Conservation (phyloP, 2,888 invertebrate species). For the Octonoba sinensis region DNA sequence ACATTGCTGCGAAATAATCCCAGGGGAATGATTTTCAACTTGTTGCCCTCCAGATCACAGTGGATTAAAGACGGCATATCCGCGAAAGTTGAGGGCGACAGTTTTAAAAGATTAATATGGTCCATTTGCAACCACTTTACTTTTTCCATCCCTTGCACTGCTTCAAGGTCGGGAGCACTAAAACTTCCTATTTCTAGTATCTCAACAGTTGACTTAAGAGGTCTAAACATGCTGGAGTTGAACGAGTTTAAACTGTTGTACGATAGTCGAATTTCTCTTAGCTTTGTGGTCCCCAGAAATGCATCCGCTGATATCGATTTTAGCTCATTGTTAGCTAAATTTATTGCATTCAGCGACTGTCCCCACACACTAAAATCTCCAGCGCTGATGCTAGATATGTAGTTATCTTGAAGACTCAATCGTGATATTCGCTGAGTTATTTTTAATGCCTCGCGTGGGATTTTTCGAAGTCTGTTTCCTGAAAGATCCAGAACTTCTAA, state of each 20-base stretch:
- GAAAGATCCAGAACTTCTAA: conserved; percentile 66
- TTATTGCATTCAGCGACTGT: conserved; percentile 85
- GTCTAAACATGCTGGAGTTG: conserved; percentile 46
- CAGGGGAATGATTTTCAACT: conserved; percentile 79
- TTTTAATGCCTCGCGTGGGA: conserved; percentile 64
- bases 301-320: conserved; percentile 84
- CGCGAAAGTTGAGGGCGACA: conserved; percentile 80
- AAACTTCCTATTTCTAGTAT: conserved; percentile 88
- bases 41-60: conserved; percentile 88
- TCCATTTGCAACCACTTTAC: conserved; percentile 67
- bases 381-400: conserved; percentile 50
- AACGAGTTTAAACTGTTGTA: conserved; percentile 67
- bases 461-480: conserved; percentile 57
- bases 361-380: conserved; percentile 86
- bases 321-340: conserved; percentile 91
- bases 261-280: conserved; percentile 69
- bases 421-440: conserved; percentile 56
- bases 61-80: conserved; percentile 84
- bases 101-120: conserved; percentile 82
- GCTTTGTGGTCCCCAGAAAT: conserved; percentile 80
- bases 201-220: conserved; percentile 77
- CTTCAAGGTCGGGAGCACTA: conserved; percentile 39
- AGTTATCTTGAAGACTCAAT: conserved; percentile 66
- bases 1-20: conserved; percentile 79
- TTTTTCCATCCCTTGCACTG: conserved; percentile 52